Conservation (phyloP, 2,113 vertebrate species). For the Rhynchomys soricoides region DNA sequence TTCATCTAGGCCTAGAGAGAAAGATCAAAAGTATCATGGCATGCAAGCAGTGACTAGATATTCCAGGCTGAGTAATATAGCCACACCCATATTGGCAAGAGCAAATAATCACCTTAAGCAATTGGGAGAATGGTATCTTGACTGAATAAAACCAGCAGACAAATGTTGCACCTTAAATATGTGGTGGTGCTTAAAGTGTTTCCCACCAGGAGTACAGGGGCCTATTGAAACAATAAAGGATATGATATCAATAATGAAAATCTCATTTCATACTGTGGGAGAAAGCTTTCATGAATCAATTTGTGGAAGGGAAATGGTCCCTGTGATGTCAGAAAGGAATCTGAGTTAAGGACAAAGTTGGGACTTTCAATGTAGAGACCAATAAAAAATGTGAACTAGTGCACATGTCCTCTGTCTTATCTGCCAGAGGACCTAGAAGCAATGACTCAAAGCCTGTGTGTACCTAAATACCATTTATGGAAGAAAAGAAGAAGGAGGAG, state of each 20-base stretch:
- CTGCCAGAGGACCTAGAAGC: not conserved
- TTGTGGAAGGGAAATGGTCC: not conserved
- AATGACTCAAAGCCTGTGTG: not conserved
- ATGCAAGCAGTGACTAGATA: not conserved
- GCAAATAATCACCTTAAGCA: not conserved
- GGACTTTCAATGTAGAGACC: not conserved
- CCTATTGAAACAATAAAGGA: not conserved
- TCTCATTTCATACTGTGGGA: not conserved
- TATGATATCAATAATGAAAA: not conserved
- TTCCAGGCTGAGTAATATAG: not conserved
- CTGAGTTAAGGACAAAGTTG: not conserved
- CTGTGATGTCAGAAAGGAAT: not conserved
- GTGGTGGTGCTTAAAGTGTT: not conserved
- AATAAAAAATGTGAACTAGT: not conserved
- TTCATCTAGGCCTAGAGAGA: not conserved
- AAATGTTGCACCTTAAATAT: not conserved
- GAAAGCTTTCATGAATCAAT: not conserved
- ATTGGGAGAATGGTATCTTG: not conserved
- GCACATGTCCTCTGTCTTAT: not conserved
- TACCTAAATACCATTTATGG: not conserved
- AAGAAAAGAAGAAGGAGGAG: not conserved
- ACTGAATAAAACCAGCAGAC: not conserved
- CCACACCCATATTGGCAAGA: not conserved
- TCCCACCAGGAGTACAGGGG: not conserved
- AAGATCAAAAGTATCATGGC: not conserved